Conservation (phyloP, 1,140 invertebrate genomes). For the Eulimnadia texana region DNA sequence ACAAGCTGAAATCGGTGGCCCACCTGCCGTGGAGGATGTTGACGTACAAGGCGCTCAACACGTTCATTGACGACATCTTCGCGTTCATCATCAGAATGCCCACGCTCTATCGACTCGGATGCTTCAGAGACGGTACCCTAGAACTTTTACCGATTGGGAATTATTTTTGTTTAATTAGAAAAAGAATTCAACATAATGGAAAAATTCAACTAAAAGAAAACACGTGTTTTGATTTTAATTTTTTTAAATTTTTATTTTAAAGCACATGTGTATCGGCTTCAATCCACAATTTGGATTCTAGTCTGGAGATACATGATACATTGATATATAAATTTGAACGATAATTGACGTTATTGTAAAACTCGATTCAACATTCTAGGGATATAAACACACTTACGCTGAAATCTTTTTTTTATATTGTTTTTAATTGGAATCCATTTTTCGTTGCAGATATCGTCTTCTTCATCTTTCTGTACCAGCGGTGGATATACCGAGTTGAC, state of each 20-base stretch:
- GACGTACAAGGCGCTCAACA: constrained; percentile 99
- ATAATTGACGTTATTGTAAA: no score
- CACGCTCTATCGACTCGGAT: constrained; percentile 81
- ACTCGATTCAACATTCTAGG: no score
- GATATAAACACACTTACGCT: background rate
- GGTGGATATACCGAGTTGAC: constrained; percentile 96
- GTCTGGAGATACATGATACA: no score
- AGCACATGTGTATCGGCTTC: no score
- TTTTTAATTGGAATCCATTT: constrained; percentile 13
- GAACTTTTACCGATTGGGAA: no score
- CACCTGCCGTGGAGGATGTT: constrained; percentile 99
- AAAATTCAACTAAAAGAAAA: no score
- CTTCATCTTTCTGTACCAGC: constrained; percentile 95
- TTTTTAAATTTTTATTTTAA: no score
- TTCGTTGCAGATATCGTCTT: constrained; percentile 80
- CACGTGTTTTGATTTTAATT: no score
- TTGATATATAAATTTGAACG: no score
- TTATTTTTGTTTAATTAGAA: no score
- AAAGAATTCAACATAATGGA: no score
- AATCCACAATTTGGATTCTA: no score
- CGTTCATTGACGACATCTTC: constrained; percentile 99
- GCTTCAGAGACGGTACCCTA: constrained; percentile 91
- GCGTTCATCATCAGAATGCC: constrained; percentile 99
- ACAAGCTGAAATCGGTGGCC: constrained; percentile 96
- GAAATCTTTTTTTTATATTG: constrained; percentile 1